phyloP scores from a whole-genome alignment of 2,113 vertebrate genomes.

The Taurulus bubalis region DNA sequence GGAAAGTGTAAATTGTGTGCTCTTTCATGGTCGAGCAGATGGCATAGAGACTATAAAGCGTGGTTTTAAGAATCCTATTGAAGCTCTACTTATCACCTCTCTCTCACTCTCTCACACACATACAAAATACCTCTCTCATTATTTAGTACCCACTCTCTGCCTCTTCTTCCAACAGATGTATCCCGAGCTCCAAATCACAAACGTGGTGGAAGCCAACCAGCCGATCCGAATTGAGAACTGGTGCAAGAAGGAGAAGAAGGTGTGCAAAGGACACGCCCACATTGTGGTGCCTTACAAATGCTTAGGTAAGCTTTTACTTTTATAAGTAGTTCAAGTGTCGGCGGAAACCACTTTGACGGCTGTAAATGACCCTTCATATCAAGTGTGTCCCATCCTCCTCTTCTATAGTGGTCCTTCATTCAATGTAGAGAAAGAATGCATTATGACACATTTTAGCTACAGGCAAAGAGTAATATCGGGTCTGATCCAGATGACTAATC shows the following conservation, averaged over 20 bases:
- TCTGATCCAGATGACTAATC: constrained; percentile 69
- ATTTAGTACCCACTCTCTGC: constrained; percentile 3
- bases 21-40: constrained; percentile 69
- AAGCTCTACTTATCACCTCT: constrained; percentile 42
- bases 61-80: constrained; percentile 55
- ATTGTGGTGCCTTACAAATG: constrained; percentile 95
- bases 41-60: constrained; percentile 50
- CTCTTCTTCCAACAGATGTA: constrained; percentile 87
- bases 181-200: constrained; percentile 96
- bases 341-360: constrained; percentile 23
- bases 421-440: constrained; percentile 16
- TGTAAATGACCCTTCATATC: constrained; percentile 19
- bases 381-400: background rate
- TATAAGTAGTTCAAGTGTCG: constrained; percentile 3
- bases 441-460: constrained; percentile 44
- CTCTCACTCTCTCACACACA: background rate
- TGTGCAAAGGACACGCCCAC: constrained; percentile 91
- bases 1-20: constrained; percentile 53
- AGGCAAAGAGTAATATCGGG: constrained; percentile 54
- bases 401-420: constrained; percentile 1
- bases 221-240: constrained; percentile 92
- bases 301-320: constrained; percentile 87
- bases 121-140: background rate
- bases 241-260: constrained; percentile 94
- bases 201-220: constrained; percentile 95